Evolutionary conservation across 2,113 vertebrate genomes (phyloP).

Genomic region (Ameiurus melas): DNA sequence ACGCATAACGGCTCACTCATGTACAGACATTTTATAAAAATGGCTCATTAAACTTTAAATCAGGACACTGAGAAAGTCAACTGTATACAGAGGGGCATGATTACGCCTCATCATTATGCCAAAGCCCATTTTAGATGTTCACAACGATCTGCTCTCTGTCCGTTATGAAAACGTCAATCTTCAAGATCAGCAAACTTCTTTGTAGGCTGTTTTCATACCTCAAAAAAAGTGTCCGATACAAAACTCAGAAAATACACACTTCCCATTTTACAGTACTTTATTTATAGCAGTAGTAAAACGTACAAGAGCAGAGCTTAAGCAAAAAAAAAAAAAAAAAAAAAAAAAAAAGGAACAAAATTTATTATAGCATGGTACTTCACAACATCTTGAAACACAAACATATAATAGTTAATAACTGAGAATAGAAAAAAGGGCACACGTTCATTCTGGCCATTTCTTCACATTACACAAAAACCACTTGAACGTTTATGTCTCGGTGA

Average conservation of each 20-base stretch:
- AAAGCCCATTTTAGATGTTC: neutral
- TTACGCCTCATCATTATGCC: neutral
- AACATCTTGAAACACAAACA: neutral
- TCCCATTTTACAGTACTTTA: constrained; percentile 44
- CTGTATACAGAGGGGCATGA: neutral
- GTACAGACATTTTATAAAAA: neutral
- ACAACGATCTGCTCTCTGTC: neutral
- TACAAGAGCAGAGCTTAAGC: constrained; percentile 37
- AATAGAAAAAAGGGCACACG: neutral
- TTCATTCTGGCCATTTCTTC: constrained; percentile 13
- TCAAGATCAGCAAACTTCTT: neutral
- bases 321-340: neutral
- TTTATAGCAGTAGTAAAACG: constrained; percentile 34
- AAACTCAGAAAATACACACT: constrained; percentile 37
- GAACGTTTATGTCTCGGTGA: neutral
- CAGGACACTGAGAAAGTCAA: neutral
- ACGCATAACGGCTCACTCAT: neutral
- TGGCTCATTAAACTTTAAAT: neutral
- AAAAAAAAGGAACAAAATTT: neutral
- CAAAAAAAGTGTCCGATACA: neutral
- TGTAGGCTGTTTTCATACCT: neutral
- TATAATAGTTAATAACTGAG: neutral
- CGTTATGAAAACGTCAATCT: neutral
- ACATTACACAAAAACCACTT: constrained; percentile 16
- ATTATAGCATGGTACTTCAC: constrained; percentile 20